phyloP scores from a whole-genome alignment of 2,888 invertebrate genomes.

The Agrochola macilenta region DNA sequence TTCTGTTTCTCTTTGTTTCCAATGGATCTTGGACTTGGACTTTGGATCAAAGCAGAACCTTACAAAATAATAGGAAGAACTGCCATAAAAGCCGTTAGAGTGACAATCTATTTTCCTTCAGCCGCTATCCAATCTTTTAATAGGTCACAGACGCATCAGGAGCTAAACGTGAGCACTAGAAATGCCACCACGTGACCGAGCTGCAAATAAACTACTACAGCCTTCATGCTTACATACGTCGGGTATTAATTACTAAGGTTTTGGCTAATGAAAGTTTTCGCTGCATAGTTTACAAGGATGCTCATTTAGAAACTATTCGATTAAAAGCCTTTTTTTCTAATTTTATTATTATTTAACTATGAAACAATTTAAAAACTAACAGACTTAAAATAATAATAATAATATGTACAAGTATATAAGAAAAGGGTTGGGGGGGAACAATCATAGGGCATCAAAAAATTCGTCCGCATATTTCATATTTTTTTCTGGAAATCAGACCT shows the following conservation, averaged over 20 bases:
- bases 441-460: too few species aligned
- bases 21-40: too few species aligned
- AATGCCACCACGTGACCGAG: slow-evolving; percentile 45
- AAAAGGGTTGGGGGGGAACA: too few species aligned
- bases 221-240: slow-evolving; percentile 1
- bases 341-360: too few species aligned
- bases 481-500: not conserved
- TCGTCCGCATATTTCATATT: too few species aligned
- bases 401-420: too few species aligned
- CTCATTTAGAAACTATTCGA: not conserved
- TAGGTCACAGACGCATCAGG: slow-evolving; percentile 42
- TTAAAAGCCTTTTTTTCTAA: not conserved
- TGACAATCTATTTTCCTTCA: slow-evolving; percentile 59
- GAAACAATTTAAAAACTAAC: too few species aligned
- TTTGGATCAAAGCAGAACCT: slow-evolving; percentile 40
- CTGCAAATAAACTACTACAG: slow-evolving; percentile 25
- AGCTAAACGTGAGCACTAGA: slow-evolving; percentile 33
- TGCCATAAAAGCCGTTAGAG: slow-evolving; percentile 43
- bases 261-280: slow-evolving; percentile 25
- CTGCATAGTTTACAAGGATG: slow-evolving; percentile 6
- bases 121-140: slow-evolving; percentile 53
- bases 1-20: not conserved
- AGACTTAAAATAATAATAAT: too few species aligned
- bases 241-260: slow-evolving; percentile 26
- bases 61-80: slow-evolving; percentile 38